These are phyloP conservation scores for Gobiocypris rarus DNA, from an alignment of 2,113 vertebrate genomes.

Conservation along the genomic window DNA sequence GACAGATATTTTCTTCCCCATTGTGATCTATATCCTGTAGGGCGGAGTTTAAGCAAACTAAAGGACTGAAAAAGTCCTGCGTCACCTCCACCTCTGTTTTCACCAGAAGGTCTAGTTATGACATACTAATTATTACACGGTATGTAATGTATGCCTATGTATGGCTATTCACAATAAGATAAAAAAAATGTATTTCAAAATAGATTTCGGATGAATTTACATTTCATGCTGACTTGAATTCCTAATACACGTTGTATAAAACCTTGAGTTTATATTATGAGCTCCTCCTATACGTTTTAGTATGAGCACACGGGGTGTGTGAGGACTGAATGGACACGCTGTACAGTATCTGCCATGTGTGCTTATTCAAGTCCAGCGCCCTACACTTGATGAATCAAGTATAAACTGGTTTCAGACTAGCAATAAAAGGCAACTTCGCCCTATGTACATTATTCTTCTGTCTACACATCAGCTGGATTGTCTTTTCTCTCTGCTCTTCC, in stretches of 20 bases:
- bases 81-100: too few species aligned
- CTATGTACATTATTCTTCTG: neutral
- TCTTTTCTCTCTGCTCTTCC: constrained; percentile 8
- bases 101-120: too few species aligned
- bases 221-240: too few species aligned
- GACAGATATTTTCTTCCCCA: too few species aligned
- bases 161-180: too few species aligned
- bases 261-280: neutral
- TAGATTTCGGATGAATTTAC: too few species aligned
- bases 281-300: neutral
- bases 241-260: too few species aligned
- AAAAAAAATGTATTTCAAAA: too few species aligned
- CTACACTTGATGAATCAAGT: constrained; percentile 5
- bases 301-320: neutral
- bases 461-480: constrained; percentile 1
- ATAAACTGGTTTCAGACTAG: neutral
- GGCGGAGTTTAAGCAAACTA: too few species aligned
- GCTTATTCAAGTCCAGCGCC: neutral
- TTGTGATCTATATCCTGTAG: neutral
- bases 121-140: too few species aligned
- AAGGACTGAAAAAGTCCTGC: too few species aligned
- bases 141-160: too few species aligned
- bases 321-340: neutral
- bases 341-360: neutral
- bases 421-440: constrained; percentile 19